A percentile compares a stretch with the other conserved stretches of the same genome.
These are phyloP conservation scores for Chaetorhynchus papuensis DNA, from an alignment of 2,113 vertebrate genomes.

Conservation along the genomic window DNA sequence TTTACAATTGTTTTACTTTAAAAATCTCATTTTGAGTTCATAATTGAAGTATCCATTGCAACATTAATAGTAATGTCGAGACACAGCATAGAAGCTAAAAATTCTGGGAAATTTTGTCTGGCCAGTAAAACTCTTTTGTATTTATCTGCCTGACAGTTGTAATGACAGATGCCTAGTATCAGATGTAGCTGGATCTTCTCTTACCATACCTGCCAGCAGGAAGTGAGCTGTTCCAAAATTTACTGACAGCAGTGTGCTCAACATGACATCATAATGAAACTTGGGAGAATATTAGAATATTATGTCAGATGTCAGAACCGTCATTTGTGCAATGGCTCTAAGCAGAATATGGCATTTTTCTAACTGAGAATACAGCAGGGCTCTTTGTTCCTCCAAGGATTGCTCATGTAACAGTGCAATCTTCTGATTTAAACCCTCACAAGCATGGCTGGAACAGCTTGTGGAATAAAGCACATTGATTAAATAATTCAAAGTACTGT, in stretches of 20 bases:
- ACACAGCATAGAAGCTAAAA: background rate
- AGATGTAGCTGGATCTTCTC: background rate
- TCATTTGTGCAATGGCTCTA: conserved; percentile 20
- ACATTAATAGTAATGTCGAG: background rate
- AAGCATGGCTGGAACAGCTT: background rate
- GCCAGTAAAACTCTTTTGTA: background rate
- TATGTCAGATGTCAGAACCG: background rate
- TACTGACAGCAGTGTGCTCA: conserved; percentile 27
- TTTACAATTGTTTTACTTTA: background rate
- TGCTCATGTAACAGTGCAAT: background rate
- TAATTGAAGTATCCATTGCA: background rate
- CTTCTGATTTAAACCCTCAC: conserved; percentile 19
- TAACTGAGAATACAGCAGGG: background rate
- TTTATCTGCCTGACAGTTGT: conserved; percentile 40
- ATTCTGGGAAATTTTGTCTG: background rate
- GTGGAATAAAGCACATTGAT: background rate
- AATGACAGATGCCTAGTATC: conserved; percentile 23
- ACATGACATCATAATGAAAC: background rate
- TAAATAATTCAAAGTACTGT: conserved; percentile 22
- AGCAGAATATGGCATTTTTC: conserved; percentile 9
- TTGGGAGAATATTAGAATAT: background rate
- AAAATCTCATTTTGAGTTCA: background rate
- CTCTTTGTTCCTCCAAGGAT: background rate
- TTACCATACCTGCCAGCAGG: background rate
- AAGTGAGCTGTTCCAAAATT: conserved; percentile 27